phyloP scores from a whole-genome alignment of 2,888 invertebrate genomes.

The Gasteruption jaculator region DNA sequence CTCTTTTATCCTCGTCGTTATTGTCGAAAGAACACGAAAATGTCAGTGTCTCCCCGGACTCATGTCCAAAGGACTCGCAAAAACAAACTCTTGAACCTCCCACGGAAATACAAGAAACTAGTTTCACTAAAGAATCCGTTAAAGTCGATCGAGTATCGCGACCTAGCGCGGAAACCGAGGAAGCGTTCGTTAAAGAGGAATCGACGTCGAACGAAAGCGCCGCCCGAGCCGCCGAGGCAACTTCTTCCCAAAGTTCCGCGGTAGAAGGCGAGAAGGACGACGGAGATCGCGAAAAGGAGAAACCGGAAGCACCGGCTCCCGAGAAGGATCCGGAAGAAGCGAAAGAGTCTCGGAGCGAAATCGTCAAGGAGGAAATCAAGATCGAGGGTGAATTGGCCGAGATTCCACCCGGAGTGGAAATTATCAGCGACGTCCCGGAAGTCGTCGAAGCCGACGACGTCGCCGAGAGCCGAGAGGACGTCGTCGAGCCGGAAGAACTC shows the following conservation, averaged over 20 bases:
- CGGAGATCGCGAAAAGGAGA: too few species aligned
- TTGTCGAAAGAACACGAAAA: conserved; percentile 4
- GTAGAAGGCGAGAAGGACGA: not conserved
- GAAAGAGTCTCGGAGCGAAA: conserved; percentile 1
- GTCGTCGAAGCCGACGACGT: not conserved
- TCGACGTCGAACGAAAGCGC: conserved; percentile 5
- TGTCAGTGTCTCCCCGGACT: not conserved
- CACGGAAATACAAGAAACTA: not conserved
- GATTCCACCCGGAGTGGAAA: too few species aligned
- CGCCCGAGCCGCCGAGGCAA: conserved; percentile 6
- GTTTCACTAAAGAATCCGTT: too few species aligned
- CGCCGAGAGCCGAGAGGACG: not conserved
- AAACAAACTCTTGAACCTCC: too few species aligned
- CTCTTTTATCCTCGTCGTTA: conserved; percentile 9
- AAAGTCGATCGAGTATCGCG: too few species aligned
- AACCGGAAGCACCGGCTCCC: too few species aligned
- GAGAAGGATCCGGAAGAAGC: not conserved
- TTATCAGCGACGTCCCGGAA: too few species aligned
- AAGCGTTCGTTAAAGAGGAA: conserved; percentile 8
- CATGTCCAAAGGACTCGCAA: too few species aligned
- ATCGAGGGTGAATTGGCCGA: not conserved
- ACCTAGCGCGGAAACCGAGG: too few species aligned
- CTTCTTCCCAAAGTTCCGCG: not conserved
- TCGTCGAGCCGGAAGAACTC: conserved; percentile 14
- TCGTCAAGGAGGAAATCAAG: not conserved